Evolutionary conservation across 2,888 invertebrate genomes (phyloP).

Genomic region (Stenotaenia linearis): DNA sequence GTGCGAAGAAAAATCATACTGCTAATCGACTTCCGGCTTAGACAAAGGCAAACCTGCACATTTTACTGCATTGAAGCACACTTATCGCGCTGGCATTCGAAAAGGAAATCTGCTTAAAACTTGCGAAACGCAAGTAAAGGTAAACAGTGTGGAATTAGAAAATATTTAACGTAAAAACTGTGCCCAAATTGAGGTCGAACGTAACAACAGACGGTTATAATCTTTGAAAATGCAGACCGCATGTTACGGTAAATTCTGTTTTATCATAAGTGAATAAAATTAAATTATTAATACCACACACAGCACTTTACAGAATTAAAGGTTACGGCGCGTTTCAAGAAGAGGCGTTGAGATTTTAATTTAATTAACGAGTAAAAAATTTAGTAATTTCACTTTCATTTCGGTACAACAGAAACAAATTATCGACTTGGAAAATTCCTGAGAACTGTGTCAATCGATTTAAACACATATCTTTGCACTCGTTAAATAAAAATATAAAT

Average conservation of each 20-base stretch:
- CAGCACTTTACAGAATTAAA: not conserved
- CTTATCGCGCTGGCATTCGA: not conserved
- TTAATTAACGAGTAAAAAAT: no score
- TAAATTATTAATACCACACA: not conserved
- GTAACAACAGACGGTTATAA: not conserved
- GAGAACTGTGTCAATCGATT: not conserved
- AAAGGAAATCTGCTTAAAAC: not conserved
- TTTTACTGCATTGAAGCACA: not conserved
- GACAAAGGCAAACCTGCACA: not conserved
- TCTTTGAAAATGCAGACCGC: not conserved
- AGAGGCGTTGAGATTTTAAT: no score
- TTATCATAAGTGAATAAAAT: not conserved
- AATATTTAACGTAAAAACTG: not conserved
- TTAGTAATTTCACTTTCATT: no score
- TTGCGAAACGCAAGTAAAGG: constrained; percentile 2
- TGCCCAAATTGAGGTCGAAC: not conserved
- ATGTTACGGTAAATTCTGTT: not conserved
- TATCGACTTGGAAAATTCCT: not conserved
- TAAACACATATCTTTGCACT: not conserved
- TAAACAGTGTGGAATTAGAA: not conserved
- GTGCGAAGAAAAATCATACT: not conserved
- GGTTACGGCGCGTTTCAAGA: no score
- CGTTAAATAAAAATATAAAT: not conserved
- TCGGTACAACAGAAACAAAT: no score
- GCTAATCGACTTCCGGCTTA: not conserved